Conservation (phyloP, 2,113 vertebrate species). For the Atherinomorus stipes region DNA sequence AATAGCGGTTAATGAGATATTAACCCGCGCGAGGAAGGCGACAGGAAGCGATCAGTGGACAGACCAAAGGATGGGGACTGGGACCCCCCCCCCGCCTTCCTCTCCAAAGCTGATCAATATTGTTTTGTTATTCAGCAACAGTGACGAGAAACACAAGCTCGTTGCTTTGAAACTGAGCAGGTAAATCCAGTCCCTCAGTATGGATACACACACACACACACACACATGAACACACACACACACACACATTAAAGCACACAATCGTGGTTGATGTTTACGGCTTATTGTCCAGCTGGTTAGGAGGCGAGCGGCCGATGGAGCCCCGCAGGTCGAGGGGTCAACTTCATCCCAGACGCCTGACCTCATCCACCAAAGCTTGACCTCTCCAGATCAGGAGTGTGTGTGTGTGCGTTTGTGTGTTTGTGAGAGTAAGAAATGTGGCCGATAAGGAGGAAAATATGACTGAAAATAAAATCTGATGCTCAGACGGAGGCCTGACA, state of each 20-base stretch:
- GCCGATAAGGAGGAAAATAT: conserved; percentile 19
- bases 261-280: conserved; percentile 5
- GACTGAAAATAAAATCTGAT: not conserved
- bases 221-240: conserved; percentile 11
- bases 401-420: conserved; percentile 18
- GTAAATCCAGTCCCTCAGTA: conserved; percentile 37
- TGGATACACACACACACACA: conserved; percentile 10
- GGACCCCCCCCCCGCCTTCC: not conserved
- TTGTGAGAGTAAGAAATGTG: conserved; percentile 15
- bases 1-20: conserved; percentile 76
- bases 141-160: conserved; percentile 36
- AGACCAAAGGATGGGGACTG: conserved; percentile 23
- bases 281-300: conserved; percentile 78
- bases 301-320: conserved; percentile 69
- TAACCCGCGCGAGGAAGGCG: conserved; percentile 63
- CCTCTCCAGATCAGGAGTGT: conserved; percentile 43
- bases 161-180: conserved; percentile 12
- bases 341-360: conserved; percentile 83
- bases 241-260: conserved; percentile 15
- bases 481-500: too few species aligned
- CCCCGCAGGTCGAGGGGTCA: conserved; percentile 75
- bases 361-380: conserved; percentile 75
- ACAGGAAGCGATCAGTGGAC: conserved; percentile 47
- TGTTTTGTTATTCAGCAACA: conserved; percentile 24
- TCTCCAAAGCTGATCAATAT: conserved; percentile 52